Evolutionary conservation across 30 jellyfish, hydroid and myxozoan genomes (phyloP).

Genomic region (Hydractinia symbiolongicarpus): DNA sequence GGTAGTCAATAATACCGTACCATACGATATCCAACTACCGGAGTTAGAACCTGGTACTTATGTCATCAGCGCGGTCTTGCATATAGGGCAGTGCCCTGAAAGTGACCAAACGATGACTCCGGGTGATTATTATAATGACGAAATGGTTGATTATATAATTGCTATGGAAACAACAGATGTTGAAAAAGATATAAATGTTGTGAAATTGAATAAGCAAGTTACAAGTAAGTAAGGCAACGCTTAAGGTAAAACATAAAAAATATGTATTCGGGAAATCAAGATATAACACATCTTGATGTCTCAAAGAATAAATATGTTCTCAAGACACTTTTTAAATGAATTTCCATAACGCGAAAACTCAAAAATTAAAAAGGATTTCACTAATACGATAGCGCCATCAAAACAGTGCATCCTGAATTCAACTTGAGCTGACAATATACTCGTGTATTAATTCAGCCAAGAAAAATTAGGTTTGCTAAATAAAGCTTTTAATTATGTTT

Average conservation of each 20-base stretch:
- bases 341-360: no score
- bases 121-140: conserved; percentile 38
- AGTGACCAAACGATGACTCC: conserved; percentile 17
- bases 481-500: not conserved
- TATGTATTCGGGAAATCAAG: no score
- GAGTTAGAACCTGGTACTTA: conserved; percentile 31
- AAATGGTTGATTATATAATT: conserved; percentile 17
- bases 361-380: no score
- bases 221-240: not conserved
- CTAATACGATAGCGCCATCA: no score
- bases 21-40: conserved; percentile 18
- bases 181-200: conserved; percentile 19
- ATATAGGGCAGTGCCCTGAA: conserved; percentile 27
- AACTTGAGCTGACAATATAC: no score
- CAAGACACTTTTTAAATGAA: no score
- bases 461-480: no score
- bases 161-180: conserved; percentile 12
- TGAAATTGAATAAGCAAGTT: conserved; percentile 7
- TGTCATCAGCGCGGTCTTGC: conserved; percentile 24
- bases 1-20: conserved; percentile 2
- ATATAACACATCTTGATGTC: no score
- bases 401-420: no score
- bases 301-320: no score
- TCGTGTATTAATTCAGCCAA: no score
- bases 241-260: no score